Conservation (phyloP, 2,113 vertebrate genomes). For the Sebastes fasciatus region DNA sequence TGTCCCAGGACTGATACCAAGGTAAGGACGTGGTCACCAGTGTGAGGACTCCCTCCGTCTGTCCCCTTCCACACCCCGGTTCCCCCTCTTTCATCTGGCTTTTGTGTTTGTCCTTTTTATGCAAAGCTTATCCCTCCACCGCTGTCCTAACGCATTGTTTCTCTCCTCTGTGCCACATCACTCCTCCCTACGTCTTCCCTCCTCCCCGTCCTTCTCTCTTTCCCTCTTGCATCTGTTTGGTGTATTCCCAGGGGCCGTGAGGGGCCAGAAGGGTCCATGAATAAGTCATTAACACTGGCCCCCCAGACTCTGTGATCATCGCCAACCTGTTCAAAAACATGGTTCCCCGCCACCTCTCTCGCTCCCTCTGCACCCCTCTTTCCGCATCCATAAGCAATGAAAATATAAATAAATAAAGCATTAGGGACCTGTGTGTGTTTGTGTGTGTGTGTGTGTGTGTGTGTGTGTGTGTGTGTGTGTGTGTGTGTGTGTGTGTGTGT, state of each 20-base stretch:
- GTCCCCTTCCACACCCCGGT: conserved; percentile 29
- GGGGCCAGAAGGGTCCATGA: conserved; percentile 83
- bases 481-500: too few species aligned
- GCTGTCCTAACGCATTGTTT: conserved; percentile 39
- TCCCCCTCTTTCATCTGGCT: conserved; percentile 35
- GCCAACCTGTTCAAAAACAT: conserved; percentile 80
- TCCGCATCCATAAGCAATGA: conserved; percentile 79
- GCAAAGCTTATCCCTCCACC: conserved; percentile 25
- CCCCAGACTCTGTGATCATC: conserved; percentile 81
- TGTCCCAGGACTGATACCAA: conserved; percentile 26
- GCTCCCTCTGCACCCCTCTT: conserved; percentile 66
- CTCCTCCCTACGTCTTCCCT: conserved; percentile 50
- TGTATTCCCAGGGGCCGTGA: conserved; percentile 68
- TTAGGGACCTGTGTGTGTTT: conserved; percentile 36
- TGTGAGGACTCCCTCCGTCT: conserved; percentile 26
- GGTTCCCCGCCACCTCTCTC: conserved; percentile 73
- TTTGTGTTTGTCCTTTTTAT: conserved; percentile 52
- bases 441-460: conserved; percentile 32
- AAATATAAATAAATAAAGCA: conserved; percentile 79
- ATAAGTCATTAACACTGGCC: conserved; percentile 82
- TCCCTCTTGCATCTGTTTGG: conserved; percentile 78
- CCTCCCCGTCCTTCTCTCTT: conserved; percentile 48
- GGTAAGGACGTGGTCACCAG: conserved; percentile 35
- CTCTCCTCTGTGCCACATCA: conserved; percentile 37
- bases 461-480: conserved; percentile 12